phyloP scores from a whole-genome alignment of 2,797 vertebrate genomes.

The Taenioides sp. region DNA sequence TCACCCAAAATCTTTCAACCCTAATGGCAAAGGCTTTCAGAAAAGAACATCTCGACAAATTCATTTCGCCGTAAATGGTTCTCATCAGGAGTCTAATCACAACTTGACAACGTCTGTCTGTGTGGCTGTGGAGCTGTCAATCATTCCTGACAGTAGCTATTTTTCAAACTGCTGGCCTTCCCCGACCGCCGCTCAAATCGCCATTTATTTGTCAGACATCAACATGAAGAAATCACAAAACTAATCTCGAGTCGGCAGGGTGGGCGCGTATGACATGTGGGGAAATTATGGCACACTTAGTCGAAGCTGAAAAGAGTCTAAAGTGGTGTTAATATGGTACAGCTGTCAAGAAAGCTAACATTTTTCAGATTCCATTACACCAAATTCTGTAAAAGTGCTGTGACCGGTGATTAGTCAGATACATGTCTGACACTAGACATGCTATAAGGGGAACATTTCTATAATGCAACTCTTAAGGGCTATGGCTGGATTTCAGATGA shows the following conservation, averaged over 20 bases:
- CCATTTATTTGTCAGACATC: constrained; percentile 39
- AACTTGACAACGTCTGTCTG: constrained; percentile 54
- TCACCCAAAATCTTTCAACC: too few species aligned
- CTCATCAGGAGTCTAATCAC: constrained; percentile 62
- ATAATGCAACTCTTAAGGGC: neutral
- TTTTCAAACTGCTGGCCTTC: constrained; percentile 30
- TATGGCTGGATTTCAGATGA: neutral
- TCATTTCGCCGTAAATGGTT: constrained; percentile 57
- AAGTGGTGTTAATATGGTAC: constrained; percentile 6
- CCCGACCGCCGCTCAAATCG: constrained; percentile 21
- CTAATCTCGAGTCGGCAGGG: neutral
- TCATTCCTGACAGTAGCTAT: constrained; percentile 41
- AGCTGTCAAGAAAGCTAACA: neutral
- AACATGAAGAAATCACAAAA: constrained; percentile 12
- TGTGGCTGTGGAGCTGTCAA: constrained; percentile 51
- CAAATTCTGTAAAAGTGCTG: neutral
- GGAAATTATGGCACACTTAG: constrained; percentile 3
- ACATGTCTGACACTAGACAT: neutral
- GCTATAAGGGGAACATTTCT: neutral
- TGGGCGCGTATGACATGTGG: neutral
- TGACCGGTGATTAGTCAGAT: neutral
- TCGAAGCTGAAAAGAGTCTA: neutral
- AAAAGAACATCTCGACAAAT: constrained; percentile 50
- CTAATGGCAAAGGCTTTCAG: constrained; percentile 47
- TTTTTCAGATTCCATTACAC: neutral